Evolutionary conservation across 2,113 vertebrate genomes (phyloP), one percentile per base, ranked within the genome.

Genomic region (Labrus mixtus): DNA sequence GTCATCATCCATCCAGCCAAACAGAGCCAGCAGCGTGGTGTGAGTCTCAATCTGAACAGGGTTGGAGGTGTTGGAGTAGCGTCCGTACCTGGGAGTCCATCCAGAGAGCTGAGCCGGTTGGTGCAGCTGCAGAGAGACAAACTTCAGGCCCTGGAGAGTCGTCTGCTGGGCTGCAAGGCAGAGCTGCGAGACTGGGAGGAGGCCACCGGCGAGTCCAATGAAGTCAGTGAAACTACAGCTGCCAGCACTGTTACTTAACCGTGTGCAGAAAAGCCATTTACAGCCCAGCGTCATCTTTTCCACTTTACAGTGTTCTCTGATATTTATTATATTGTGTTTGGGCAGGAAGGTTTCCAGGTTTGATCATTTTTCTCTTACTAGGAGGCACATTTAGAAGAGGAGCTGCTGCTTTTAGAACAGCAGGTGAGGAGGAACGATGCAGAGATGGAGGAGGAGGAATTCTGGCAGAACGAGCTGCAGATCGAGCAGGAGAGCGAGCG

Each of bases 401-500:
- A 98, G 85, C 94, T 98, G 51, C 90, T 96, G 62, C 94, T 92
- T 61, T 89, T 97, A 10, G 96, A 98, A 92, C 96, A 97, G 85
- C 96, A 96, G 93, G 95, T 96, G 90, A 96, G 95, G 91, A 94
- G 95, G 85, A 99, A 97, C 0, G 95, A 96, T 33, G 94, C 95
- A 0, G 97, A 98, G 93, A 96, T 97, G 0, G 95, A 97, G 60
- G 98, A 98, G 80, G 96, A 98, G 80, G 97, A 97, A 64, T 98
- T 98, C 89, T 98, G 97, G 97, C 96, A 97, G 82, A 98, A 97
- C 0, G 97, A 98, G 91, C 91, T 98, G 54, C 96, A 97, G 93
- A 96, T 98, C 0, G 97, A 99, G 60, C 96, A 96, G 78, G 97
- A 99, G 70, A 98, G 96, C 0, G 97, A 99, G 56, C 96, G 95